Conservation (phyloP, 2,888 invertebrate species). For the Drosophila pseudotakahashii region DNA sequence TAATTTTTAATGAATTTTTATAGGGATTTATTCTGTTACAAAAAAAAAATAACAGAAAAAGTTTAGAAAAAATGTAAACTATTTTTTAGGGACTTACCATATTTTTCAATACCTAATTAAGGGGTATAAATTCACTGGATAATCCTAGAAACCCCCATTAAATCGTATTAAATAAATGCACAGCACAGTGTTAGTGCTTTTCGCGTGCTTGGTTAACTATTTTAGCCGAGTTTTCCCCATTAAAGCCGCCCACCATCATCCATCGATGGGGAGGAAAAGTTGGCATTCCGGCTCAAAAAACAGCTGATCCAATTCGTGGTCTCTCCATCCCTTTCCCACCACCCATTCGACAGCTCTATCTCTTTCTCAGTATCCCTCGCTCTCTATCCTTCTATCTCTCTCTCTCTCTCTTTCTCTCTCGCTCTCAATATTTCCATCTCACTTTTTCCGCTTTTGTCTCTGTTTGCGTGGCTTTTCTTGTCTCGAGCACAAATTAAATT, state of each 20-base stretch:
- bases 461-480: conserved; percentile 35
- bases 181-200: not conserved
- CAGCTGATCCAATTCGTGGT: conserved; percentile 30
- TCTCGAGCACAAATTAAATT: conserved; percentile 68
- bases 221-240: conserved; percentile 16
- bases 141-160: not conserved
- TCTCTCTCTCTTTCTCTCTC: not conserved
- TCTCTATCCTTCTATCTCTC: not conserved
- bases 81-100: no score
- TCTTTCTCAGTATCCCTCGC: not conserved
- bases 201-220: conserved; percentile 7
- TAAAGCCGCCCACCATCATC: conserved; percentile 14
- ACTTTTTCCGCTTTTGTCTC: conserved; percentile 7
- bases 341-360: not conserved
- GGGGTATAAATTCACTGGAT: not conserved
- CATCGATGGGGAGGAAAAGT: conserved; percentile 5
- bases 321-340: not conserved
- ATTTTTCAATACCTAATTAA: not conserved
- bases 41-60: no score
- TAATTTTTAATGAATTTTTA: not conserved
- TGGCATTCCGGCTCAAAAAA: conserved; percentile 28
- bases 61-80: no score
- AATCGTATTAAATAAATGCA: not conserved
- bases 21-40: not conserved
- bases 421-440: not conserved